Percentiles rank a stretch among this genome's conserved stretches.
Evolutionary conservation across 2,888 invertebrate species (phyloP).

Genomic region (Elmis aenea): DNA sequence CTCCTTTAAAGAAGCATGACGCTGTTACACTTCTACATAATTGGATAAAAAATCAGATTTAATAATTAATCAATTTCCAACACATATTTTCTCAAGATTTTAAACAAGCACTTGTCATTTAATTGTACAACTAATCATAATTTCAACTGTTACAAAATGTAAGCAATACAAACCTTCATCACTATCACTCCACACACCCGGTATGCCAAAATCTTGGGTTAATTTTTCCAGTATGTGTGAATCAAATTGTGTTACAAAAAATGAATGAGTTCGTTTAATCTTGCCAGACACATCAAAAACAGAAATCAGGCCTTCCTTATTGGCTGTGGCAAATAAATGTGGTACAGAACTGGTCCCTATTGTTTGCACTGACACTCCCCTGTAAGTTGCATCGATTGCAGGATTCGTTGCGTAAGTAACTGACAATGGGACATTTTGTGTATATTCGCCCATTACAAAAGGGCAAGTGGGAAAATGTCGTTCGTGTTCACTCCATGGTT

Average conservation of each 20-base stretch:
- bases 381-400: constrained; percentile 50
- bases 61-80: too few relatives aligned
- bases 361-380: constrained; percentile 31
- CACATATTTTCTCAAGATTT: too few relatives aligned
- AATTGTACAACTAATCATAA: neutral
- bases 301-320: constrained; percentile 62
- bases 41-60: too few relatives aligned
- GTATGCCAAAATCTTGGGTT: constrained; percentile 44
- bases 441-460: constrained; percentile 90
- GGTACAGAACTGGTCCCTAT: constrained; percentile 41
- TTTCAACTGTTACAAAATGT: neutral
- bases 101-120: too few relatives aligned
- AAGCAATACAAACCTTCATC: constrained; percentile 36
- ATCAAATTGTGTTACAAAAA: constrained; percentile 48
- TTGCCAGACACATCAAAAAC: constrained; percentile 82
- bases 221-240: constrained; percentile 43
- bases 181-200: constrained; percentile 34
- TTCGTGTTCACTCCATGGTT: constrained; percentile 96
- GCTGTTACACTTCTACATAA: too few relatives aligned
- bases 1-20: too few relatives aligned
- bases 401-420: constrained; percentile 80
- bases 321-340: constrained; percentile 53
- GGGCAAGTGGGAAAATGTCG: constrained; percentile 90
- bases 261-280: constrained; percentile 62
- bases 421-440: constrained; percentile 89